Conservation (phyloP, 2,797 vertebrate genomes). For the Triplophysa yarkandensis region DNA sequence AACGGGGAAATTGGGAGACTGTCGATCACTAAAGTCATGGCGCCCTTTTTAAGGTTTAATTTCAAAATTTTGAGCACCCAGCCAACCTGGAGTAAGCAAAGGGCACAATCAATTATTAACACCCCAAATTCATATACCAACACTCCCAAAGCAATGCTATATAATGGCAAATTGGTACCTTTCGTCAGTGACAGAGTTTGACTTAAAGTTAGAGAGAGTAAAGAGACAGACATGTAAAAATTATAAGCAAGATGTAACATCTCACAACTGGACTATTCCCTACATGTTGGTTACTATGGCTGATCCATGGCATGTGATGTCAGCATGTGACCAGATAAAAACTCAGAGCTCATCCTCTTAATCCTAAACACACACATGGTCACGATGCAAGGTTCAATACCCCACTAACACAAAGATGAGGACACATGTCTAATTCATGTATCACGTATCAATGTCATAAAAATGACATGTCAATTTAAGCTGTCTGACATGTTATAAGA, state of each 20-base stretch:
- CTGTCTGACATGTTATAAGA: no score
- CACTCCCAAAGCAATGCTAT: not conserved
- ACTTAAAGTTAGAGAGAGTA: no score
- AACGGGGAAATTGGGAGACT: not conserved
- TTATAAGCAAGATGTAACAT: no score
- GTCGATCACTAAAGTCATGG: no score
- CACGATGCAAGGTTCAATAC: not conserved
- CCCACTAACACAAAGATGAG: not conserved
- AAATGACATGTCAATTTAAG: no score
- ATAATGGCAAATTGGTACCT: not conserved
- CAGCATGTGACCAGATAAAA: constrained; percentile 7
- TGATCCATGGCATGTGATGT: constrained; percentile 3
- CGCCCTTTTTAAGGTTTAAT: no score
- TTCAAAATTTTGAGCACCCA: not conserved
- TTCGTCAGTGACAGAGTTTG: no score
- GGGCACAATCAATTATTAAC: not conserved
- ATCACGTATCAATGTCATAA: no score
- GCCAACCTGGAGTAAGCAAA: not conserved
- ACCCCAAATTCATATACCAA: not conserved
- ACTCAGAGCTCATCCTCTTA: not conserved
- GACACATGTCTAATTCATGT: not conserved
- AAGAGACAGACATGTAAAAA: not conserved
- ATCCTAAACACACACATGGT: not conserved
- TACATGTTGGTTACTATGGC: no score
- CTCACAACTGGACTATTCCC: no score